Percentiles rank a stretch among this genome's conserved stretches.
phyloP scores from a whole-genome alignment of 2,888 invertebrate species.

The Agriopis aurantiaria region DNA sequence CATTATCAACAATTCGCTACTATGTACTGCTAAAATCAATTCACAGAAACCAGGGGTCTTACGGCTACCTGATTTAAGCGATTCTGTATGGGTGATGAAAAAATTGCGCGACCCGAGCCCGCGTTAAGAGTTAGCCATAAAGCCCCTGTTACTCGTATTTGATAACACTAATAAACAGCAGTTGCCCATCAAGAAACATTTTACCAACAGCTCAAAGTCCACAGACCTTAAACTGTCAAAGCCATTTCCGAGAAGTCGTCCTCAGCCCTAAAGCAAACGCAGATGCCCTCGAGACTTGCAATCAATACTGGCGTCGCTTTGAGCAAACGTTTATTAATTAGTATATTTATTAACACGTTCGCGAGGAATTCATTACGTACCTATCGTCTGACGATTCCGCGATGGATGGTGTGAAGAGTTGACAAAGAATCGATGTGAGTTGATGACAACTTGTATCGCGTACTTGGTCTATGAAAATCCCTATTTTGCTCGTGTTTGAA shows the following conservation, averaged over 20 bases:
- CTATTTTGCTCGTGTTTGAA: not conserved
- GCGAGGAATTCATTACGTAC: constrained; percentile 52
- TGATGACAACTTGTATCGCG: no score
- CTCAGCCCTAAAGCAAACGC: constrained; percentile 53
- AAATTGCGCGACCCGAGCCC: no score
- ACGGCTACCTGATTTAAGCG: no score
- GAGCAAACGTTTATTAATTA: constrained; percentile 54
- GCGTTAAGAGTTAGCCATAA: no score
- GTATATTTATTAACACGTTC: constrained; percentile 57
- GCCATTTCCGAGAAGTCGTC: constrained; percentile 55
- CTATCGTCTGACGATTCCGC: constrained; percentile 36
- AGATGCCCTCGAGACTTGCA: constrained; percentile 47
- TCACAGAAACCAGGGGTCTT: not conserved
- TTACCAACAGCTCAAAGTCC: constrained; percentile 20
- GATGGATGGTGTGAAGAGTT: constrained; percentile 10
- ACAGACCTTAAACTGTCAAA: constrained; percentile 19
- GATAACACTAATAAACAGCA: no score
- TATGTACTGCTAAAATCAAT: not conserved
- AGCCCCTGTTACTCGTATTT: not conserved
- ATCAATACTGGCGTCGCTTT: constrained; percentile 42
- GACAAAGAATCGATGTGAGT: no score
- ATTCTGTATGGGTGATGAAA: no score
- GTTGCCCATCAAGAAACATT: not conserved
- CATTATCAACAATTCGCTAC: not conserved
- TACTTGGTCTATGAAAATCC: no score